These are phyloP conservation scores for Drosophila borborema DNA, from an alignment of 2,888 invertebrate species.

Conservation along the genomic window DNA sequence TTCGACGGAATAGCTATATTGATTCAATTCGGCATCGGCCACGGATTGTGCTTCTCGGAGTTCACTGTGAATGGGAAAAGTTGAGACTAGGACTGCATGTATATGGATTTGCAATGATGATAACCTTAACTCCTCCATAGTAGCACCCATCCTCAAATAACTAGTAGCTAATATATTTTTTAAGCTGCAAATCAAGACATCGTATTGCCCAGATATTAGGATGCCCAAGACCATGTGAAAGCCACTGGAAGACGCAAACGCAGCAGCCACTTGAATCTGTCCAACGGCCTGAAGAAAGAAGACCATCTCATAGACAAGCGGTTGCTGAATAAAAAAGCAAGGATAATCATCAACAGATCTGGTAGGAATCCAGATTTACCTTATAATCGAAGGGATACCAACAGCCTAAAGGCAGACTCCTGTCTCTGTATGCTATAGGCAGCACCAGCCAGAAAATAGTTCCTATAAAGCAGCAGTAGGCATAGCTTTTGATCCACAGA, in stretches of 20 bases:
- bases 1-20: conserved; percentile 70
- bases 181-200: conserved; percentile 78
- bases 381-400: conserved; percentile 83
- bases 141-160: conserved; percentile 63
- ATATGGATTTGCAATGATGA: background rate
- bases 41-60: conserved; percentile 59
- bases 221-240: conserved; percentile 81
- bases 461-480: conserved; percentile 58
- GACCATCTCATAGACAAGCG: conserved; percentile 67
- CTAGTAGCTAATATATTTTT: conserved; percentile 80
- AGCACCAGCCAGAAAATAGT: conserved; percentile 51
- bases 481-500: conserved; percentile 66
- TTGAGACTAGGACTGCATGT: background rate
- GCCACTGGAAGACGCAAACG: conserved; percentile 77
- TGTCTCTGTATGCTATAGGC: conserved; percentile 71
- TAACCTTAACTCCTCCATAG: conserved; percentile 56
- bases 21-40: conserved; percentile 62
- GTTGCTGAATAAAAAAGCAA: conserved; percentile 51
- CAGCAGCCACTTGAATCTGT: conserved; percentile 81
- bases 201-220: conserved; percentile 80
- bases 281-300: conserved; percentile 82
- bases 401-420: conserved; percentile 76
- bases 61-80: conserved; percentile 55
- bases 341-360: background rate
- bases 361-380: conserved; percentile 32